Evolutionary conservation across 1,140 invertebrate species (phyloP), one percentile per base, ranked within the genome.

Genomic region (Camponotus pennsylvanicus): DNA sequence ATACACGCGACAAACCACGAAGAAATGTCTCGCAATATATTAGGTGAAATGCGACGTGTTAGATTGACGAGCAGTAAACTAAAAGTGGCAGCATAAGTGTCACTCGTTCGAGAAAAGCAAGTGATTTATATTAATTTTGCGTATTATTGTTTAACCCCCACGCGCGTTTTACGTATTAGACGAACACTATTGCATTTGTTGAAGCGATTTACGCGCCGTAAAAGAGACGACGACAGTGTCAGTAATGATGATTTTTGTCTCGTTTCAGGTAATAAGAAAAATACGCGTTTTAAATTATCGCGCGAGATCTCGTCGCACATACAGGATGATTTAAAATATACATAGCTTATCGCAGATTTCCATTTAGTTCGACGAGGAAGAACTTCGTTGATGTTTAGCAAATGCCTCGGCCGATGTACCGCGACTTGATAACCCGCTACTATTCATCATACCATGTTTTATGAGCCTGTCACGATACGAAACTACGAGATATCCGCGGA

Each of bases 41-140:
- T 70, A 82, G 37, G 15, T 40, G 45, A 83, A 73, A 83, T 40
- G 67, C 79, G 69, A 75, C 77, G 76, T 18, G 76, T 21, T 52
- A 27, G 76, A 42, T 34, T 57, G 77, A 86, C 85, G 59, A 27
- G 85, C 64, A 34, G 66, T 86, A 86, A 86, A 86, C 82, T 86
- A 67, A 86, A 70, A 63, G 40, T 52, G 77, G 70, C 77, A 71
- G 42, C 64, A 32, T 80, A 64, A 79, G 52, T 40, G 82, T 64
- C 73, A 67, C 59, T 78, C 82, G 73, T 59, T 34, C 42, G 21
- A 40, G 40, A 52, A 52, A 27, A 42, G 64, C 55, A 63, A 63
- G 40, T 82, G 49, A 70, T 86, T 82, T 86, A 86, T 82, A 70
- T 80, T 61, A 66, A 64, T 86, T 86, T 55, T 73, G 55, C 76